Conservation (phyloP, 2,888 invertebrate genomes). For the Cryptocheilus praepositus region DNA sequence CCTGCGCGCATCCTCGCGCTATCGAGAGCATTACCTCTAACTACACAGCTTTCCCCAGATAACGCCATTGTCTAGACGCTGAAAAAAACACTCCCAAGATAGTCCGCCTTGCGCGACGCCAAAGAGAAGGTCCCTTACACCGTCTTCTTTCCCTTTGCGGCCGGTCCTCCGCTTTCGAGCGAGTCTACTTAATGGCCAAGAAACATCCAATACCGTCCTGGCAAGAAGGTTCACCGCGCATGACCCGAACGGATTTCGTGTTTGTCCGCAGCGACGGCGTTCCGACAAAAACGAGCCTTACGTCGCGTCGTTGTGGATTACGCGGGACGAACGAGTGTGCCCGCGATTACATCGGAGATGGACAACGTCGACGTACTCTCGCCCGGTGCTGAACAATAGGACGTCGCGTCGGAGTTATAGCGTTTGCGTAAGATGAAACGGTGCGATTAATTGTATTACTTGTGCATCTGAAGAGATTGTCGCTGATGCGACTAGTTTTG, state of each 20-base stretch:
- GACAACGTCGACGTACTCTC: no score
- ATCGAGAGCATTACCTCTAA: constrained; percentile 12
- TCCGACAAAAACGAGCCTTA: constrained; percentile 23
- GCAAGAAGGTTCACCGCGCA: constrained; percentile 33
- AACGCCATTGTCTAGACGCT: constrained; percentile 41
- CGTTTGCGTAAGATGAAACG: no score
- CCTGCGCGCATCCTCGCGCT: constrained; percentile 12
- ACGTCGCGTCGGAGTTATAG: no score
- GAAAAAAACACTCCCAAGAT: constrained; percentile 5
- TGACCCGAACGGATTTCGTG: constrained; percentile 2
- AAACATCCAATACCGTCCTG: constrained; percentile 30
- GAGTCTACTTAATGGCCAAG: constrained; percentile 37
- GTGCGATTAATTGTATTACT: no score
- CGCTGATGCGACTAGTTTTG: no score
- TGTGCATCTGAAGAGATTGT: no score
- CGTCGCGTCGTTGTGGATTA: not conserved
- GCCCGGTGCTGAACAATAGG: no score
- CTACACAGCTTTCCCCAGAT: constrained; percentile 33
- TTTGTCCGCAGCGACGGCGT: constrained; percentile 18
- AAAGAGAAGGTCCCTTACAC: not conserved
- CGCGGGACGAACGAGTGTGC: not conserved
- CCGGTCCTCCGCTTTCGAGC: not conserved
- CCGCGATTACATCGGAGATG: no score
- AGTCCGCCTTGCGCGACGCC: not conserved
- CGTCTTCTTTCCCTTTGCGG: no score